Conservation (phyloP, 2,113 vertebrate genomes). For the Lasiurus cinereus region DNA sequence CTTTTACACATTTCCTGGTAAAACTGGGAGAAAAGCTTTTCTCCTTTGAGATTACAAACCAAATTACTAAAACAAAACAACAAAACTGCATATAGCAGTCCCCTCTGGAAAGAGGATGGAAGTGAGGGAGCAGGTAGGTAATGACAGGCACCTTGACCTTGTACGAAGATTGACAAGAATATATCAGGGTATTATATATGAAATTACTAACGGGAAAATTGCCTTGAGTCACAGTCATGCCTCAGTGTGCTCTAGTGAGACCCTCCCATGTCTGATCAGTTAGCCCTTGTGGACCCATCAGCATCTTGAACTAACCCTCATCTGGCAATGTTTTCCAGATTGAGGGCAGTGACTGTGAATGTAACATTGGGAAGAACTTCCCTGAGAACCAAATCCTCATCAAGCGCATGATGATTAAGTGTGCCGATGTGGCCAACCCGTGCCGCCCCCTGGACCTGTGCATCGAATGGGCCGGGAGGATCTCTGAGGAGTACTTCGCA, state of each 20-base stretch:
- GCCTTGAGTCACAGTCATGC: neutral
- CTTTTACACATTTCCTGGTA: neutral
- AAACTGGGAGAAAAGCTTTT: neutral
- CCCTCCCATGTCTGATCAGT: neutral
- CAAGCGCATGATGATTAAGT: constrained; percentile 99
- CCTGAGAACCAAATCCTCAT: constrained; percentile 96
- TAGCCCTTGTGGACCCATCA: neutral
- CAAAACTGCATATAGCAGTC: neutral
- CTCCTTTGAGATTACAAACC: neutral
- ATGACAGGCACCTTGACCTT: neutral
- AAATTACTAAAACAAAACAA: neutral
- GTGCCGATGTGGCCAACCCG: constrained; percentile 97
- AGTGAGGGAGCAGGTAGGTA: neutral
- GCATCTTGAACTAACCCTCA: neutral
- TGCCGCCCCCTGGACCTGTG: constrained; percentile 96
- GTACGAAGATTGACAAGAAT: neutral
- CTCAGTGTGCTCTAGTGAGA: neutral
- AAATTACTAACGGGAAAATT: neutral
- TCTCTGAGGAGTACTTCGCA: constrained; percentile 98
- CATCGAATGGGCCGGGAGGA: constrained; percentile 97
- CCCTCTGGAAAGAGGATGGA: neutral
- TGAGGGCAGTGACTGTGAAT: constrained; percentile 90
- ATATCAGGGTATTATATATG: neutral
- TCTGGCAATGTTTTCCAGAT: constrained; percentile 86
- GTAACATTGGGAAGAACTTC: constrained; percentile 91